Percentiles rank a stretch among this genome's conserved stretches.
phyloP scores from a whole-genome alignment of 2,797 vertebrate genomes.

The Triplophysa bombifrons region DNA sequence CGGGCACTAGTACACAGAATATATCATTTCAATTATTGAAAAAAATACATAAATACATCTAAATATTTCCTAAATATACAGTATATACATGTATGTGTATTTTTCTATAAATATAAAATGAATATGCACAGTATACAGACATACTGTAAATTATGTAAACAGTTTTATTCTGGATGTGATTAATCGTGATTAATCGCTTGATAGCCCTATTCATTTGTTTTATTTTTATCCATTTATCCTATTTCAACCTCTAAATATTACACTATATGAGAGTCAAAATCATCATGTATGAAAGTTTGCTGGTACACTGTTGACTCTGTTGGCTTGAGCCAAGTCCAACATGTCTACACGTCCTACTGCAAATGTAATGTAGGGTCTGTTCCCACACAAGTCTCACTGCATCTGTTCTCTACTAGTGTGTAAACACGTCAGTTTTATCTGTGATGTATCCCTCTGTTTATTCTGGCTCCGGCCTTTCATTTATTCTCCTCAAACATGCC shows the following conservation, averaged over 20 bases:
- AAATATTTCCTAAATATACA: no score
- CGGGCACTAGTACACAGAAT: no score
- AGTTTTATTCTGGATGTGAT: no score
- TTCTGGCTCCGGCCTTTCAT: constrained; percentile 21
- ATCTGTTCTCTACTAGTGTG: constrained; percentile 7
- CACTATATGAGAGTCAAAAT: neutral
- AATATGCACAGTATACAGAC: no score
- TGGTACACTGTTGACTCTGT: constrained; percentile 5
- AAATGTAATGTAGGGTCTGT: neutral
- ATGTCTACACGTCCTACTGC: constrained; percentile 9
- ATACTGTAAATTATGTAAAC: no score
- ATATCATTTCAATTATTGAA: no score
- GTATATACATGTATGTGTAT: no score
- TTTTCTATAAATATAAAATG: no score
- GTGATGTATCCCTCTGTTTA: constrained; percentile 5
- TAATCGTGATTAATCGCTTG: no score
- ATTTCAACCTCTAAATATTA: neutral
- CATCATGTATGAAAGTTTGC: neutral
- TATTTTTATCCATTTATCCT: neutral
- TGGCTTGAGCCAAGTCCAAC: constrained; percentile 14
- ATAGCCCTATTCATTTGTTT: no score
- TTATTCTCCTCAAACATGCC: constrained; percentile 16
- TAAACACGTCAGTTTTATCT: neutral
- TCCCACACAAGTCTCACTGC: neutral
- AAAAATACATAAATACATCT: no score